Base-by-base conservation (phyloP, 2,797 vertebrate genomes). In the Amazona ochrocephala region DNA sequence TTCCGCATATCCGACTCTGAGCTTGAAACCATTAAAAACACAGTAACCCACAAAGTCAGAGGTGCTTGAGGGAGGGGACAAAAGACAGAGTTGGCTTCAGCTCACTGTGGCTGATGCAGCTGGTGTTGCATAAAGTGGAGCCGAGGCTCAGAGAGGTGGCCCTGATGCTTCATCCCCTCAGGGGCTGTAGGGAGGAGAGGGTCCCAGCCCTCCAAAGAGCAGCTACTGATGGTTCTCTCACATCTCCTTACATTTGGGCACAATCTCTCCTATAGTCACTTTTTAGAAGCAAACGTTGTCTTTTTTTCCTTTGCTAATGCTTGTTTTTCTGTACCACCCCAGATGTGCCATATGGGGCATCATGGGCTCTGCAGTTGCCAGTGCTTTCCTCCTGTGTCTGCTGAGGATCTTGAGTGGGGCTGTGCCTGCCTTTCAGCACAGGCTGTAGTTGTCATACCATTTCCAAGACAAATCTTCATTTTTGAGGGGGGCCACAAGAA, bases 141-240 rank as follows among this genome's bases (percentile, higher is more conserved):
- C 22, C 0, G 3, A 54, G 13, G 11, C 73, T 60, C 58, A 34
- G 51, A 11, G n/a, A 30, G n/a, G 23, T 27, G 1, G 1, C 12
- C 42, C n/a, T 54, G 47, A 62, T 8, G 5, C 20, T 75, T 54
- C 26, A 66, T 19, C 7, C 7, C 20, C 7, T 4, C 1, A 0
- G 11, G 30, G 14, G 9, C 34, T 62, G 11, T n/a, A 24, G 29
- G 47, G 7, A 4, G 13, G 60, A n/a, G 13, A 23, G 30, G 13
- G 24, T 71, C 37, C 37, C 39, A 47, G 53, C 15, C 30, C 24
- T 53, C 27, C 27, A 34, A 8, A 68, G 10, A 42, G 41, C 39
- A 64, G 30, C 48, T 44, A 13, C 30, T 48, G 74, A 22, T 0
- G 0, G n/a, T 54, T 85, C 30, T 84, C 9, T 27, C 21, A 29